Base-by-base conservation (phyloP, 2,113 vertebrate genomes). In the Butastur rufipennis region DNA sequence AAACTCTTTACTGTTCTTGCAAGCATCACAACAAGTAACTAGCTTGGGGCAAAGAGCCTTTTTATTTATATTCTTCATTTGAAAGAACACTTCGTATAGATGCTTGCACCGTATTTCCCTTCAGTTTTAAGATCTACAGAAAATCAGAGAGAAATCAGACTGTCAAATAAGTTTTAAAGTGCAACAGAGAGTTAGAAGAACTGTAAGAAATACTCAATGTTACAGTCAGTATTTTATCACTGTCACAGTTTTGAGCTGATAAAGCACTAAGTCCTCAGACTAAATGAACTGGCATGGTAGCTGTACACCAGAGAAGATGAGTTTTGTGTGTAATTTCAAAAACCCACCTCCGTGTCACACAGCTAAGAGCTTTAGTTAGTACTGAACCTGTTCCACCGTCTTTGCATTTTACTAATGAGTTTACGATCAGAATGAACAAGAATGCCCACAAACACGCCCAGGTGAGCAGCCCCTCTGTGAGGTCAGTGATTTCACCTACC, bases 391-490 rank as follows among this genome's bases (percentile, higher is more conserved):
- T 34, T 72, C 23, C 63, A 43, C 21, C 42, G 15, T 7, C 40
- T 16, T 50, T 45, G 48, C 10, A 7, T 21, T 59, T 82, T 16
- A 27, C 34, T 31, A 3, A 0, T 4, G 21, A 75, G 38, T 40
- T 80, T 15, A 19, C 0, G 0, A 27, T 1, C 22, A 47, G 53
- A 78, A 92, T 2, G 13, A 86, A 25, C 7, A 25, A 9, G 6
- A 22, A 26, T 0, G 4, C 9, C 40, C 36, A 31, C 19, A 61
- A 48, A 32, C 4, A 6, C 2, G 11, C 12, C 55, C 65, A 40
- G 40, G 65, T 11, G 31, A 82, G 53, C 52, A 9, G 0, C 52
- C 5, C 3, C 38, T 29, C 53, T 11, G 34, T 0, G 5, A 84
- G 67, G 32, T n/a, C 56, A 42, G 43, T 14, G 22, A 13, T 34